Evolutionary conservation across 2,888 invertebrate genomes (phyloP).

Genomic region (Eupithecia subfuscata): DNA sequence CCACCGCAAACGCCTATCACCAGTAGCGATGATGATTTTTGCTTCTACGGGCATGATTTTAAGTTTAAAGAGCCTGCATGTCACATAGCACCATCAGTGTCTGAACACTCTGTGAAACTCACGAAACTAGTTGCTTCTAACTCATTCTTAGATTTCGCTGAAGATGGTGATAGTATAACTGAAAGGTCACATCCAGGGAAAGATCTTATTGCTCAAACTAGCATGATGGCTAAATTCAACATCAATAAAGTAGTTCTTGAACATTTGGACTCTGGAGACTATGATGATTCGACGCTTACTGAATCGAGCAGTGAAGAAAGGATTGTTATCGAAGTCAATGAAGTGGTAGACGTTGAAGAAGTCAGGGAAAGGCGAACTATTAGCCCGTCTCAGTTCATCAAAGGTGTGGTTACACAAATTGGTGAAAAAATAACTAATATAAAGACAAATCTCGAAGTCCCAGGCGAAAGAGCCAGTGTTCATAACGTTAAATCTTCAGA

Average conservation of each 20-base stretch:
- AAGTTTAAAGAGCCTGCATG: constrained; percentile 74
- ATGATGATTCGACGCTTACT: constrained; percentile 73
- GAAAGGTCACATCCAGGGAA: constrained; percentile 67
- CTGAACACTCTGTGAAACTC: constrained; percentile 70
- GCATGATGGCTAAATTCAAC: constrained; percentile 79
- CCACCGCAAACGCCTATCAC: constrained; percentile 72
- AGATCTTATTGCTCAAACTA: constrained; percentile 71
- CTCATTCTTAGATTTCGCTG: constrained; percentile 70
- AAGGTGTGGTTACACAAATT: constrained; percentile 61
- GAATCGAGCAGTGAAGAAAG: constrained; percentile 76
- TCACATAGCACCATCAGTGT: constrained; percentile 67
- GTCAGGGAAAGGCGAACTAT: constrained; percentile 53
- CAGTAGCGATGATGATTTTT: constrained; percentile 77
- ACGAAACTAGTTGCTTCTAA: constrained; percentile 71
- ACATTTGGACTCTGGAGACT: constrained; percentile 74
- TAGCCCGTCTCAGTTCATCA: constrained; percentile 65
- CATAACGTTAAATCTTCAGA: constrained; percentile 71
- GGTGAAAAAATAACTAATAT: constrained; percentile 58
- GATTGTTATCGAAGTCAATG: constrained; percentile 61
- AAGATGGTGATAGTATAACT: constrained; percentile 72
- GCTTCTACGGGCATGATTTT: constrained; percentile 78
- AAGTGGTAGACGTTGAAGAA: constrained; percentile 50
- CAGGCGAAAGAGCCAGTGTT: constrained; percentile 62
- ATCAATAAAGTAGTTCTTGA: constrained; percentile 69
- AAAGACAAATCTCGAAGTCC: constrained; percentile 49